Conservation (phyloP, 2,113 vertebrate genomes). For the Aegithalos caudatus region DNA sequence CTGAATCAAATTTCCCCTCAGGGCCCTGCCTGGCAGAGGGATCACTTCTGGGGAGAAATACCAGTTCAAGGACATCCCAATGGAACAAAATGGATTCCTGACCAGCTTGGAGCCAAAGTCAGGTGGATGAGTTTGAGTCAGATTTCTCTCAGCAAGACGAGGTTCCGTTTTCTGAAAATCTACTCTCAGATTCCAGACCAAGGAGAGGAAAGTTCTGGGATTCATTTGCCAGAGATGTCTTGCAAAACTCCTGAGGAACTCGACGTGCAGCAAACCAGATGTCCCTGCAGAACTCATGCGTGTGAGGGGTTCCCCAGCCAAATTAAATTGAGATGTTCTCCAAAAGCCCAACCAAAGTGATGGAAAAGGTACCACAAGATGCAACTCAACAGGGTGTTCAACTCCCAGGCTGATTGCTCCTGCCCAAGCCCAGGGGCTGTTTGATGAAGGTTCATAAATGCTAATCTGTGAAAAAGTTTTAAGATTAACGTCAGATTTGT, state of each 20-base stretch:
- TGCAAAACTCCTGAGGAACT: neutral
- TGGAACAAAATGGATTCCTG: neutral
- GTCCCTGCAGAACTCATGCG: neutral
- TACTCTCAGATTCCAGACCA: neutral
- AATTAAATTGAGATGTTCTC: neutral
- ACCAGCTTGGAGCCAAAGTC: neutral
- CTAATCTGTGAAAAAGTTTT: neutral
- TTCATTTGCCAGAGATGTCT: conserved; percentile 4
- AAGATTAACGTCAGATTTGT: neutral
- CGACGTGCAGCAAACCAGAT: conserved; percentile 17
- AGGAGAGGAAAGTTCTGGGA: conserved; percentile 1
- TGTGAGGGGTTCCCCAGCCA: neutral
- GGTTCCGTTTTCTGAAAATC: neutral
- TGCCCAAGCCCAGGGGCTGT: neutral
- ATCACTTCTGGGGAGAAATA: neutral
- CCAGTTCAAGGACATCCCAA: neutral
- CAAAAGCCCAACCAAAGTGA: neutral
- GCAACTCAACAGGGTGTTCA: neutral
- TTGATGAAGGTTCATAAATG: neutral
- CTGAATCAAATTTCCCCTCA: neutral
- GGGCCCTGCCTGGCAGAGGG: neutral
- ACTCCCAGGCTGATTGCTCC: neutral
- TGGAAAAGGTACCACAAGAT: conserved; percentile 3
- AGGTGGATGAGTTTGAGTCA: neutral
- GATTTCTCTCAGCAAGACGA: neutral